Conservation (phyloP, 2,113 vertebrate species). For the Maccullochella peelii region DNA sequence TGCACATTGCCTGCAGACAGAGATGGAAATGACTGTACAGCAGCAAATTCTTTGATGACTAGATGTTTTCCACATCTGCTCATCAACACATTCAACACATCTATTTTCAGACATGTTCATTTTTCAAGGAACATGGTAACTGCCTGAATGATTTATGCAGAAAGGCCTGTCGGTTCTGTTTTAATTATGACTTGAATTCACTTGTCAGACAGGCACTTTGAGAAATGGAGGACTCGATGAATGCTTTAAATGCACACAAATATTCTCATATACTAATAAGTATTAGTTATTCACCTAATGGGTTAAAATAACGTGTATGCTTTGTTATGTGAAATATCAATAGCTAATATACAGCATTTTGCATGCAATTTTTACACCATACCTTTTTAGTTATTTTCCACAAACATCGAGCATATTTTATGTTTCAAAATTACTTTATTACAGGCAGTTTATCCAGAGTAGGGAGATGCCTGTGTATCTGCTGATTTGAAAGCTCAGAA, state of each 20-base stretch:
- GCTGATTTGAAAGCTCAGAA: not conserved
- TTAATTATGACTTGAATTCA: slow-evolving; percentile 38
- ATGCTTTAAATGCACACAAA: not conserved
- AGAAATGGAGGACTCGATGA: slow-evolving; percentile 14
- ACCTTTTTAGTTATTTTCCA: not conserved
- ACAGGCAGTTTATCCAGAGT: not conserved
- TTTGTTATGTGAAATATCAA: not conserved
- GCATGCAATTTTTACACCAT: not conserved
- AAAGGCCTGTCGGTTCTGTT: slow-evolving; percentile 24
- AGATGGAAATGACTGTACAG: not conserved
- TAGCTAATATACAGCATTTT: not conserved
- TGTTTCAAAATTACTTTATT: not conserved
- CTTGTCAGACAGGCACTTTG: slow-evolving; percentile 19
- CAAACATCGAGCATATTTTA: not conserved
- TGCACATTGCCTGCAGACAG: not conserved
- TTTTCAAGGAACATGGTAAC: slow-evolving; percentile 31
- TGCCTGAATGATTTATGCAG: slow-evolving; percentile 43
- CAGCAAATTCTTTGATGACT: slow-evolving; percentile 41
- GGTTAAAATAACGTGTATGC: not conserved
- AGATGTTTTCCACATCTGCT: slow-evolving; percentile 56
- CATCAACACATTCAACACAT: slow-evolving; percentile 56
- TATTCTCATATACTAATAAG: not conserved
- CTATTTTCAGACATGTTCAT: slow-evolving; percentile 55
- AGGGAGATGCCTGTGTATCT: not conserved
- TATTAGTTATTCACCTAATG: not conserved